Evolutionary conservation across 2,888 invertebrate species (phyloP).

Genomic region (Lamellibrachia satsuma): DNA sequence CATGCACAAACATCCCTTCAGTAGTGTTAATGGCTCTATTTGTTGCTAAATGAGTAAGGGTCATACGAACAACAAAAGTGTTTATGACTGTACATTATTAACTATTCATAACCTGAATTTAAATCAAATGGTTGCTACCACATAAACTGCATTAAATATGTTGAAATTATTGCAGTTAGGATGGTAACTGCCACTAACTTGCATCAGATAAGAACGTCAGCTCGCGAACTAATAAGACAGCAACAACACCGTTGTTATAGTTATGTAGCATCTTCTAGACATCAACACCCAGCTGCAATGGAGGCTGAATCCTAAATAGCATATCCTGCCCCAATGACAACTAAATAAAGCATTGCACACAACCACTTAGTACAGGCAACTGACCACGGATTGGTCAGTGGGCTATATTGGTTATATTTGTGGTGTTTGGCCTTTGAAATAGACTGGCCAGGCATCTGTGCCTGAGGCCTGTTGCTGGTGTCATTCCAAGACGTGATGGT

Average conservation of each 20-base stretch:
- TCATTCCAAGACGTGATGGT: not conserved
- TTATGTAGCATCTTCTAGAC: conserved; percentile 9
- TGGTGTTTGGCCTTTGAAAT: not conserved
- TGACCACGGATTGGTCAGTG: not conserved
- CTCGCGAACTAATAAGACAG: not conserved
- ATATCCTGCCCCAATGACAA: not conserved
- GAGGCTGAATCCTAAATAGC: not conserved
- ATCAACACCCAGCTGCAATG: not conserved
- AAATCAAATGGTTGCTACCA: not conserved
- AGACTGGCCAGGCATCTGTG: not conserved
- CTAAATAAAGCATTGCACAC: not conserved
- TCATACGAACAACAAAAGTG: not conserved
- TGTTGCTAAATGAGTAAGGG: not conserved
- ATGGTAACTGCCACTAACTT: not conserved
- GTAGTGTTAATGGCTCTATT: not conserved
- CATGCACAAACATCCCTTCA: not conserved
- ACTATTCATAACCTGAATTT: not conserved
- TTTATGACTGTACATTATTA: not conserved
- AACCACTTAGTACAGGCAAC: not conserved
- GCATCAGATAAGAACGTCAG: not conserved
- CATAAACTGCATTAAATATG: not conserved
- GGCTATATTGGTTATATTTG: conserved; percentile 5
- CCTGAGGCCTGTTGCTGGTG: not conserved
- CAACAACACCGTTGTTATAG: not conserved
- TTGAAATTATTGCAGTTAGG: not conserved